Conservation (phyloP, 2,113 vertebrate species). For the Cyphomyrus plagiostoma region DNA sequence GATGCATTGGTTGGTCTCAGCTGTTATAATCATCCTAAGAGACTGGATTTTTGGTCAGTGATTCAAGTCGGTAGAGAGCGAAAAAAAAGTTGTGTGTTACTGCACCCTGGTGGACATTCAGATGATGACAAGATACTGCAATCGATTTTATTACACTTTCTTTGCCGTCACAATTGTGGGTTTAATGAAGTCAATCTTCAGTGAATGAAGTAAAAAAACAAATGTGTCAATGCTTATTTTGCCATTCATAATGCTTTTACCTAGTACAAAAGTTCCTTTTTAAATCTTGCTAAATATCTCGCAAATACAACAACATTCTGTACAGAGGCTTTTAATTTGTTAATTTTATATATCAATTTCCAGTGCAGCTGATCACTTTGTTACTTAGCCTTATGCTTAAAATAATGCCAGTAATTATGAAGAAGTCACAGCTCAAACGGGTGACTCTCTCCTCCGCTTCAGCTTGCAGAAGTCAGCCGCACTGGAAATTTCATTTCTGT, state of each 20-base stretch:
- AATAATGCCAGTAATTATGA: background rate
- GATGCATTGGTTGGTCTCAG: background rate
- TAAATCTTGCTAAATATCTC: background rate
- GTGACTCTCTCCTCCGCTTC: background rate
- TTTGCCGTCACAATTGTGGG: background rate
- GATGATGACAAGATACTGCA: background rate
- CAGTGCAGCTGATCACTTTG: background rate
- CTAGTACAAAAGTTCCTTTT: background rate
- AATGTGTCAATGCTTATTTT: background rate
- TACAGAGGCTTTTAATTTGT: background rate
- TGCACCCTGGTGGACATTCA: constrained; percentile 19
- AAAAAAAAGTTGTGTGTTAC: constrained; percentile 12
- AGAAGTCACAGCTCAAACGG: background rate
- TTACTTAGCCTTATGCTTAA: background rate
- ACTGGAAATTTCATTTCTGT: background rate
- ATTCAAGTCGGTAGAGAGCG: background rate
- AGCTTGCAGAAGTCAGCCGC: background rate
- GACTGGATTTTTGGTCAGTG: background rate
- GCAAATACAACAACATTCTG: background rate
- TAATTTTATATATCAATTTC: background rate
- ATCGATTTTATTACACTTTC: background rate
- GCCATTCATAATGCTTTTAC: background rate
- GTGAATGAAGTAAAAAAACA: background rate
- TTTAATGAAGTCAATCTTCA: background rate
- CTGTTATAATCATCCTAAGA: background rate